Evolutionary conservation across 2,113 vertebrate species (phyloP), one percentile per base, ranked within the genome.

Genomic region (Jacana jacana): DNA sequence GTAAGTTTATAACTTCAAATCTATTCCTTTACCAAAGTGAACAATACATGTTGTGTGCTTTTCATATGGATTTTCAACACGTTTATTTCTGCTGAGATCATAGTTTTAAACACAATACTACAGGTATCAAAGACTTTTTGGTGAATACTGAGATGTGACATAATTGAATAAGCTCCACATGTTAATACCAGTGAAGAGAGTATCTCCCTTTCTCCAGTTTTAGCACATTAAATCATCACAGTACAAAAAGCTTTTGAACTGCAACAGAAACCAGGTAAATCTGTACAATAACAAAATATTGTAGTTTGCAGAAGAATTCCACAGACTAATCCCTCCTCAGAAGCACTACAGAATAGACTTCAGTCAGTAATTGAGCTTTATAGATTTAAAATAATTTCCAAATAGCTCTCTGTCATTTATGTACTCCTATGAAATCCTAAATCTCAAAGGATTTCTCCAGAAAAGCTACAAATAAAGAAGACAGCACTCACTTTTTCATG

Each of bases 401-500:
- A 71, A 68, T 24, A 69, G 17, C 5, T 46, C n/a, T 66, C 17
- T 52, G 17, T 6, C 35, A 64, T 52, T 44, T 42, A 7, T 3
- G 4, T 46, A 24, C 16, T 30, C 17, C 22, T 66, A 72, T 42
- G 52, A 54, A 54, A 54, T 54, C 52, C 30, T 48, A 93, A 58
- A 77, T 17, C 19, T 60, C 44, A 60, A 75, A 82, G 23, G 2
- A 61, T 70, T 68, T 79, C 28, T 79, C 37, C 61, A 69, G 17
- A 61, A 49, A 52, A n/a, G 11, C 19, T 68, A 82, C 48, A 63
- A 94, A 85, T 37, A 76, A 75, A 92, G 20, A 69, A 60, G 7
- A 7, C 65, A 63, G 28, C 31, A 80, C 86, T 52, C 68, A 98
- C 98, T 96, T 96, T 84, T 76, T 91, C 84, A 48, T 98, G 93